Evolutionary conservation across 1,140 invertebrate genomes (phyloP), one percentile per base, ranked within the genome.

Genomic region (Neocloeon triangulifer): DNA sequence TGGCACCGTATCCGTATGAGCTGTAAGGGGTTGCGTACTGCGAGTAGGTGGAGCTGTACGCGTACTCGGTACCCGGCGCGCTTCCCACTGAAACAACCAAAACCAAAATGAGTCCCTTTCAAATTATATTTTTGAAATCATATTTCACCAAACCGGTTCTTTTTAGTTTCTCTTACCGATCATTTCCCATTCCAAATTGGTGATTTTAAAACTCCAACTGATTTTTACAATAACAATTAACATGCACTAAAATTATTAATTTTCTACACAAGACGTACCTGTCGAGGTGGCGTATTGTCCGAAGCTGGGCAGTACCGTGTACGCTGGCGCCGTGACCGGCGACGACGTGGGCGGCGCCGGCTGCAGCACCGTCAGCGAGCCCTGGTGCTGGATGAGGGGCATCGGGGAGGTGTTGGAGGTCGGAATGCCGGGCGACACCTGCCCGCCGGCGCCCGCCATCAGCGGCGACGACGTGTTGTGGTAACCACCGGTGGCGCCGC

Each of bases 41-140:
- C 37, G 69, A 66, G 48, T 77, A 78, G 3, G 72, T 65, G 19
- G 73, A 66, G 44, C 61, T 72, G 50, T 78, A 78, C 14, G 70
- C 61, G 46, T 76, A 78, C 45, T 77, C 73, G 13, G 49, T 47
- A 19, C 49, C 59, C 37, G 15, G 61, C 10, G 41, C 50, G 14
- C 64, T 62, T 38, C 66, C 65, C 41, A 66, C 66, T 69, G 43
- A 36, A 49, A 48, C 41, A 49, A 39, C 52, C 41, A 53, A 36
- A 42, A 30, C 7, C 25, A 27, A 14, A 19, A n/a, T 12, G 23
- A 19, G n/a, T n/a, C n/a, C n/a, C n/a, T n/a, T n/a, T n/a, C n/a
- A n/a, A n/a, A n/a, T n/a, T n/a, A n/a, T n/a, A n/a, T n/a, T n/a
- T n/a, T n/a, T 17, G 19, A 22, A 26, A 9, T 22, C 14, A 12